Evolutionary conservation across 2,888 invertebrate species (phyloP).

Genomic region (Spilosoma lubricipeda): DNA sequence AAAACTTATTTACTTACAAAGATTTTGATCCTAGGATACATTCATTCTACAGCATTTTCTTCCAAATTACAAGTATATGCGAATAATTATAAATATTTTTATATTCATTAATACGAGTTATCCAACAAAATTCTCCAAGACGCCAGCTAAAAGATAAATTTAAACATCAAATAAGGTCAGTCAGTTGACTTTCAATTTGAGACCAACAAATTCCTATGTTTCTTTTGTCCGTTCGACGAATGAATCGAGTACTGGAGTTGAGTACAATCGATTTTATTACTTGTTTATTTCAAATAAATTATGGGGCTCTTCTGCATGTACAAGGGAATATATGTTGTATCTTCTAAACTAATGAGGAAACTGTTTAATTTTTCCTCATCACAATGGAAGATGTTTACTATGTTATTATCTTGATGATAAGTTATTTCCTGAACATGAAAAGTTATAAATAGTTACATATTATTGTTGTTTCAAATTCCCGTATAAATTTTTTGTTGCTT

Average conservation of each 20-base stretch:
- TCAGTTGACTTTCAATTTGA: slow-evolving; percentile 17
- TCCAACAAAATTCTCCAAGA: not conserved
- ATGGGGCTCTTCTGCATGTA: slow-evolving; percentile 1
- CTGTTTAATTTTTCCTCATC: not conserved
- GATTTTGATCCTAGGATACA: not conserved
- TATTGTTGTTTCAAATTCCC: not conserved
- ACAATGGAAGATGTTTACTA: not conserved
- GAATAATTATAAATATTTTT: not conserved
- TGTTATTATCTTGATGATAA: not conserved
- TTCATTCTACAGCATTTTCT: not conserved
- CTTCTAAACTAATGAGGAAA: not conserved
- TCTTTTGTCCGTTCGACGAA: slow-evolving; percentile 15
- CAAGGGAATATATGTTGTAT: not conserved
- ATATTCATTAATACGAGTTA: not conserved
- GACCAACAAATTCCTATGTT: slow-evolving; percentile 3
- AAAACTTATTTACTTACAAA: not conserved
- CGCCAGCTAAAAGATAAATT: not conserved
- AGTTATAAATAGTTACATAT: not conserved
- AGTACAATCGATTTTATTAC: slow-evolving; percentile 22
- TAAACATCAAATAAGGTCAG: slow-evolving; percentile 12
- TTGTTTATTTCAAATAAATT: slow-evolving; percentile 10
- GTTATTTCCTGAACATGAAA: not conserved
- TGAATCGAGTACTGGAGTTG: slow-evolving; percentile 18
- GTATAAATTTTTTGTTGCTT: not conserved
- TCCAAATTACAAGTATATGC: not conserved